phyloP scores from a whole-genome alignment of 1,140 invertebrate genomes.

The Drosophila grimshawi region DNA sequence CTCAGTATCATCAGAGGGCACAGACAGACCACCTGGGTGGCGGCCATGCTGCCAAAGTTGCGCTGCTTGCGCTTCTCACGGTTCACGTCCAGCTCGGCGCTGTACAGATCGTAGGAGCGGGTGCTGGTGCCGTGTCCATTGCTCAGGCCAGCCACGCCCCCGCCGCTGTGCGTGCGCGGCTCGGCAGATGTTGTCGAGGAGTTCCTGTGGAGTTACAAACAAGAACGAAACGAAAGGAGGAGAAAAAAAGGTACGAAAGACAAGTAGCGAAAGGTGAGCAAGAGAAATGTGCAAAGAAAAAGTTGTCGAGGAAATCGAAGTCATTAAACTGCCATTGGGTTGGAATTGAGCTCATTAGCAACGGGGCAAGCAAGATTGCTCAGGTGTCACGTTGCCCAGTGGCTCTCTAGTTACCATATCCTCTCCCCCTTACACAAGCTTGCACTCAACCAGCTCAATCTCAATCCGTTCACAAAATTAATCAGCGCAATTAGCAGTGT shows the following conservation, averaged over 20 bases:
- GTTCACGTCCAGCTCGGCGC: conserved; percentile 87
- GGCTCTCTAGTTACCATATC: conserved; percentile 7
- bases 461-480: conserved; percentile 63
- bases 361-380: conserved; percentile 1
- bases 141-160: conserved; percentile 64
- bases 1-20: conserved; percentile 89
- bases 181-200: conserved; percentile 76
- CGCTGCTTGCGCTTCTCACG: conserved; percentile 89
- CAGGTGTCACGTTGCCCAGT: background rate
- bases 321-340: conserved; percentile 49
- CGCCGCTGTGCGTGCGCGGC: conserved; percentile 59
- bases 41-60: conserved; percentile 88
- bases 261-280: conserved; percentile 5
- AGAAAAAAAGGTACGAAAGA: background rate
- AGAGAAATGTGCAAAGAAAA: conserved; percentile 21
- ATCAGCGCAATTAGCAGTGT: conserved; percentile 66
- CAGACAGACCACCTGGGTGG: conserved; percentile 88
- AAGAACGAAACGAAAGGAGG: background rate
- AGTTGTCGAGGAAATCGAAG: conserved; percentile 45
- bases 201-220: conserved; percentile 53
- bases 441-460: background rate
- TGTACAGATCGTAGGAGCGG: conserved; percentile 85
- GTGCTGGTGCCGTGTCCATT: conserved; percentile 46
- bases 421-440: too few species aligned
- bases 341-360: conserved; percentile 63